Percentiles rank a stretch among this genome's conserved stretches.
Evolutionary conservation across 2,113 vertebrate genomes (phyloP).

Genomic region (Gambusia holbrooki): DNA sequence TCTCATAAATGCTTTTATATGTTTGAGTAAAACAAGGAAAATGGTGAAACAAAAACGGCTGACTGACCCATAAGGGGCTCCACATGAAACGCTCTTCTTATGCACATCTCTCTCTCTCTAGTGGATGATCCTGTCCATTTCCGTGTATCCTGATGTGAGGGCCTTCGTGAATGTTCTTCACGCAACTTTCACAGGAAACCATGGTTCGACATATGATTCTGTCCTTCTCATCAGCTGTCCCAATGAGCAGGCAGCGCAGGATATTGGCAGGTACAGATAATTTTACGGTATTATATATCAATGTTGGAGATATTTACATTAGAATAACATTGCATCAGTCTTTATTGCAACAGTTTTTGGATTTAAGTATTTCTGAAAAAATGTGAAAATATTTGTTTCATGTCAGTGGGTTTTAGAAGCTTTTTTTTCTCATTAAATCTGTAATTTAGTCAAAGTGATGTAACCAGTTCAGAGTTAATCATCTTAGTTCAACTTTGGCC

Average conservation of each 20-base stretch:
- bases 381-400: neutral
- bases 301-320: neutral
- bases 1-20: too few species aligned
- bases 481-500: too few species aligned
- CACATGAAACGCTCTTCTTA: too few species aligned
- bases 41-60: too few species aligned
- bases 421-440: too few species aligned
- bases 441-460: too few species aligned
- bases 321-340: neutral
- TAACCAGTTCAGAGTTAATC: too few species aligned
- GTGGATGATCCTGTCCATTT: conserved; percentile 77
- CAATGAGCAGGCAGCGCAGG: conserved; percentile 85
- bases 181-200: conserved; percentile 79
- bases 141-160: conserved; percentile 77
- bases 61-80: too few species aligned
- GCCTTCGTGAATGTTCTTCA: conserved; percentile 77
- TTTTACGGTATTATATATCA: neutral
- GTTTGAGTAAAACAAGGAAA: too few species aligned
- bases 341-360: too few species aligned
- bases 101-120: conserved; percentile 21
- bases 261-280: conserved; percentile 82
- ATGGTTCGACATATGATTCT: conserved; percentile 82
- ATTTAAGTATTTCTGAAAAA: neutral
- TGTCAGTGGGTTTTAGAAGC: neutral
- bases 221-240: conserved; percentile 87